Evolutionary conservation across 2,113 vertebrate genomes (phyloP).

Genomic region (Rhodinocichla rosea): DNA sequence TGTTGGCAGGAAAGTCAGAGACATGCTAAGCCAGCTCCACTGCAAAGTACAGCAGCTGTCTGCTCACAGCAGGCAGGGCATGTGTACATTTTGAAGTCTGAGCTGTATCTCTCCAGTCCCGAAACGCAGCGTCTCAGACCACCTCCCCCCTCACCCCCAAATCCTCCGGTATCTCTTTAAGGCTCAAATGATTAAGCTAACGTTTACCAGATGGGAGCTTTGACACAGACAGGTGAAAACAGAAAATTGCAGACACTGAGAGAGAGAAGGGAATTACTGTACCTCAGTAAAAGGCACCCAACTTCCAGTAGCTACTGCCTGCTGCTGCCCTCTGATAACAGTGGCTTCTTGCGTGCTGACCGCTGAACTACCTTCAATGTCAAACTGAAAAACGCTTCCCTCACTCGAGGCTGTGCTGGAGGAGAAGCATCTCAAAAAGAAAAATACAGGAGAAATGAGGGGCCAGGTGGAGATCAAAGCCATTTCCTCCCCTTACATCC

Average conservation of each 20-base stretch:
- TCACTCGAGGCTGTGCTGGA: slow-evolving; percentile 54
- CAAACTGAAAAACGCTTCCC: slow-evolving; percentile 64
- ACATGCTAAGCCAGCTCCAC: not conserved
- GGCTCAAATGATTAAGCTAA: not conserved
- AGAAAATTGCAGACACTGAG: slow-evolving; percentile 30
- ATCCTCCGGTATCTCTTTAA: not conserved
- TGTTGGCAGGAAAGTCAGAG: slow-evolving; percentile 32
- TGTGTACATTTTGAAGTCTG: slow-evolving; percentile 12
- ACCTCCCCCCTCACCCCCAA: not conserved
- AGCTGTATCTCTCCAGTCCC: not conserved
- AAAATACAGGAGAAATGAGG: slow-evolving; percentile 54
- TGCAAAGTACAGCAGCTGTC: slow-evolving; percentile 45
- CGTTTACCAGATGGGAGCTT: not conserved
- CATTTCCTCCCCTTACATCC: slow-evolving; percentile 72
- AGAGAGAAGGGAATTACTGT: slow-evolving; percentile 60
- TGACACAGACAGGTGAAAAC: slow-evolving; percentile 7
- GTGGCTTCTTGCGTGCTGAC: slow-evolving; percentile 65
- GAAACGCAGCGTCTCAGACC: not conserved
- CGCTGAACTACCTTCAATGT: slow-evolving; percentile 76
- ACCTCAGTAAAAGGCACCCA: slow-evolving; percentile 71
- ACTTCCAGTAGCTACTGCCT: slow-evolving; percentile 57
- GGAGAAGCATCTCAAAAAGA: slow-evolving; percentile 65
- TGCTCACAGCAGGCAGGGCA: slow-evolving; percentile 47
- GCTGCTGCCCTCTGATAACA: slow-evolving; percentile 64
- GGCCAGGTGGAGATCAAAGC: slow-evolving; percentile 66